These are phyloP conservation scores for Anastrepha obliqua DNA, from an alignment of 1,140 invertebrate species.

Conservation along the genomic window DNA sequence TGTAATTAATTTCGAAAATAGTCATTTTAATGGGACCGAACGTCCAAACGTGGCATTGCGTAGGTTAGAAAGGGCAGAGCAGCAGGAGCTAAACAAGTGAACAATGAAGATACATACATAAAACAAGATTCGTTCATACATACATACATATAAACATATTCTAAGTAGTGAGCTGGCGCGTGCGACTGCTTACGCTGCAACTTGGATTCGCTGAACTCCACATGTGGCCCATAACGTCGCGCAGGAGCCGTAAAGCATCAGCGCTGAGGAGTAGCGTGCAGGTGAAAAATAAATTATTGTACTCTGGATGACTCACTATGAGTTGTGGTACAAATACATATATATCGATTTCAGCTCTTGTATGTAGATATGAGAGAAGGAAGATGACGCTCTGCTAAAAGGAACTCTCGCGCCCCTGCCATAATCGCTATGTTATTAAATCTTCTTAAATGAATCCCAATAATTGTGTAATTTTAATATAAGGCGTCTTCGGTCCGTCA, in stretches of 20 bases:
- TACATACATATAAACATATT: too few species aligned
- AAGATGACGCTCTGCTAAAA: too few species aligned
- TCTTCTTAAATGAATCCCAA: too few species aligned
- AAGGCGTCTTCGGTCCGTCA: too few species aligned
- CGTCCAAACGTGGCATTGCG: neutral
- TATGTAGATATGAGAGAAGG: too few species aligned
- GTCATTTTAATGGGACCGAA: neutral
- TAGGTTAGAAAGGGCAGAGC: neutral
- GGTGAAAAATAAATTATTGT: neutral
- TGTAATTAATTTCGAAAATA: slow-evolving; percentile 46
- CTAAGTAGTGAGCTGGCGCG: neutral
- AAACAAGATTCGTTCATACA: neutral
- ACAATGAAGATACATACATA: too few species aligned
- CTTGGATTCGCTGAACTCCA: slow-evolving; percentile 10
- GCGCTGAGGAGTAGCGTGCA: neutral
- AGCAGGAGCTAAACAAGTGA: neutral
- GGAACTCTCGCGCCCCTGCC: too few species aligned
- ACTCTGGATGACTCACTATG: neutral
- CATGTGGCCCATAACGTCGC: neutral
- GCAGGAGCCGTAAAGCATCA: neutral
- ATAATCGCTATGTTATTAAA: too few species aligned
- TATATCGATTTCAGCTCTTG: too few species aligned
- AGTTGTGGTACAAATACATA: too few species aligned
- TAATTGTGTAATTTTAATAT: too few species aligned
- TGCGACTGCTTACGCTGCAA: neutral